Conservation (phyloP, 2,888 invertebrate genomes). For the Cataglyphis livida region DNA sequence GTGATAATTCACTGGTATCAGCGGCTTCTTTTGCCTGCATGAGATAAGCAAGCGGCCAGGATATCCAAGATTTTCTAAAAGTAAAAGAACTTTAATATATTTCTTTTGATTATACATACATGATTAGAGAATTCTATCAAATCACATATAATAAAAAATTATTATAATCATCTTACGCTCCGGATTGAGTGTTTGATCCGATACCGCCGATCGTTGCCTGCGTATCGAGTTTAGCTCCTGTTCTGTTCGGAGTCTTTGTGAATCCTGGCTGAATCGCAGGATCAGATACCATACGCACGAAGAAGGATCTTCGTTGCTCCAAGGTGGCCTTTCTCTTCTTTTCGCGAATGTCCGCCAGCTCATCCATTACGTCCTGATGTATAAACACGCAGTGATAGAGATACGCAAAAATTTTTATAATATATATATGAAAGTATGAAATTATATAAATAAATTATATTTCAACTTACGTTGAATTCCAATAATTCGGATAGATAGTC, state of each 20-base stretch:
- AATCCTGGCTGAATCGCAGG: conserved; percentile 91
- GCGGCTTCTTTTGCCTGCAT: conserved; percentile 92
- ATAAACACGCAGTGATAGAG: not conserved
- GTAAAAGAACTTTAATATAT: not conserved
- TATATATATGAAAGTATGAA: not conserved
- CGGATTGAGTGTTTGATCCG: conserved; percentile 77
- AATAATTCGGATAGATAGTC: conserved; percentile 93
- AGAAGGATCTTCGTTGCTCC: conserved; percentile 97
- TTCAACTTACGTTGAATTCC: conserved; percentile 87
- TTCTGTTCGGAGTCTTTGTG: conserved; percentile 84
- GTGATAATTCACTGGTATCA: conserved; percentile 90
- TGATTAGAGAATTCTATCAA: not conserved
- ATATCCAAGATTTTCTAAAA: conserved; percentile 94
- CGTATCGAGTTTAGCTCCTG: conserved; percentile 81
- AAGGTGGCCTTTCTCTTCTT: conserved; percentile 92
- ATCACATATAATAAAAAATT: not conserved
- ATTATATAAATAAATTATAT: not conserved
- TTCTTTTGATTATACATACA: not conserved
- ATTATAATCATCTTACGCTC: conserved; percentile 60
- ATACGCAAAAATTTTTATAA: not conserved
- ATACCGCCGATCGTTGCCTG: conserved; percentile 82
- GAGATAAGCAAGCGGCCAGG: conserved; percentile 96
- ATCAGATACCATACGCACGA: conserved; percentile 99
- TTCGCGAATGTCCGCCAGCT: conserved; percentile 91
- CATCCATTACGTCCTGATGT: conserved; percentile 88